Conservation (phyloP, 30 jellyfish, hydroid and myxozoan species). For the Sanderia malayensis region DNA sequence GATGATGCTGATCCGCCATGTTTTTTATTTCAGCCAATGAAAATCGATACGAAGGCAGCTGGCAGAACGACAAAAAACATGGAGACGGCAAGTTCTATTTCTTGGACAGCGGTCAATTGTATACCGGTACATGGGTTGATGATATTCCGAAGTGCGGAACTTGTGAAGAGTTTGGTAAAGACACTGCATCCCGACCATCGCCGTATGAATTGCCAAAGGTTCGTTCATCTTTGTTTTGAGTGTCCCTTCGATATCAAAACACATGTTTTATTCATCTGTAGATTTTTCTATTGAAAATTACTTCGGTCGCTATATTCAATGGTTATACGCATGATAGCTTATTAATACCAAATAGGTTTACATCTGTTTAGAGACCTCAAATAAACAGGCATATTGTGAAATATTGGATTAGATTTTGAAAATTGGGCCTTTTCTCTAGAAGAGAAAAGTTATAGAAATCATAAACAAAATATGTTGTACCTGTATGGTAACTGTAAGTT, state of each 20-base stretch:
- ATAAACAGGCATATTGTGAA: not conserved
- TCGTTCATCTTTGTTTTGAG: not conserved
- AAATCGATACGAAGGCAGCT: constrained; percentile 94
- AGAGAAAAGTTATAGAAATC: too few species aligned
- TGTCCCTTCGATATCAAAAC: too few species aligned
- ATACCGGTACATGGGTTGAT: constrained; percentile 89
- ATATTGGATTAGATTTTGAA: too few species aligned
- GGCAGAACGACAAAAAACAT: constrained; percentile 89
- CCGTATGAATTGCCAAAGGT: constrained; percentile 93
- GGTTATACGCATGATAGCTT: not conserved
- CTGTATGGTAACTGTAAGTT: too few species aligned
- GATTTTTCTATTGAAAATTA: too few species aligned
- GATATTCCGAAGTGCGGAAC: constrained; percentile 92
- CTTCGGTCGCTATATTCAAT: not conserved
- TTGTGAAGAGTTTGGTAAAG: constrained; percentile 89
- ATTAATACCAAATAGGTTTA: too few species aligned
- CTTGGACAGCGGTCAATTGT: constrained; percentile 85
- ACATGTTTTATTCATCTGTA: not conserved
- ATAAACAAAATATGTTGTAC: too few species aligned
- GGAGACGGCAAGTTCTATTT: constrained; percentile 94
- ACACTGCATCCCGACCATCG: constrained; percentile 81
- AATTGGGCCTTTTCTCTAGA: too few species aligned
- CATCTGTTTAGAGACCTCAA: not conserved
- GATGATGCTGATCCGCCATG: too few species aligned
- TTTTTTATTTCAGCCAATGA: constrained; percentile 68